phyloP scores from a whole-genome alignment of 2,888 invertebrate species.

The Fragum whitleyi region DNA sequence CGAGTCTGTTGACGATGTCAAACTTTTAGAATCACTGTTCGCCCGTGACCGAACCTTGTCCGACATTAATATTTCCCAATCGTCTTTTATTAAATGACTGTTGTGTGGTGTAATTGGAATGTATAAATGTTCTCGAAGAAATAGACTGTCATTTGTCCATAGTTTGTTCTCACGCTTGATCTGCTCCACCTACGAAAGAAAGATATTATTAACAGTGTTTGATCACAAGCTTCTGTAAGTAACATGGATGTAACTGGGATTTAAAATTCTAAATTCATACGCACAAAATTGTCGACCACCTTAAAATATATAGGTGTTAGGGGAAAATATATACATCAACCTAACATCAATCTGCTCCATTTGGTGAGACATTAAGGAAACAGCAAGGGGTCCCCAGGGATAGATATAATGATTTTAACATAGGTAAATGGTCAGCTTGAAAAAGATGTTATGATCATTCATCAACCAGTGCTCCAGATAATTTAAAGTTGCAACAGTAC shows the following conservation, averaged over 20 bases:
- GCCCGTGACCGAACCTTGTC: slow-evolving; percentile 61
- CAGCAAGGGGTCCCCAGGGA: too few species aligned
- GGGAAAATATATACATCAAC: too few species aligned
- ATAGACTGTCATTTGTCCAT: slow-evolving; percentile 97
- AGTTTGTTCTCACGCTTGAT: slow-evolving; percentile 95
- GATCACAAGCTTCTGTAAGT: background rate
- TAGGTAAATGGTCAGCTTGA: too few species aligned
- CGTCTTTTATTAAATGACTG: slow-evolving; percentile 67
- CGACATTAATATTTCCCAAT: slow-evolving; percentile 63
- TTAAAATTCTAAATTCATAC: background rate
- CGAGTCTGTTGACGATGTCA: slow-evolving; percentile 22
- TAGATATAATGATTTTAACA: too few species aligned
- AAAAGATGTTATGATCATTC: too few species aligned
- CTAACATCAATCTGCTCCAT: too few species aligned
- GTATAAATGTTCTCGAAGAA: slow-evolving; percentile 94
- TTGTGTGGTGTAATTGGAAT: slow-evolving; percentile 88
- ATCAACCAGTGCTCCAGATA: too few species aligned
- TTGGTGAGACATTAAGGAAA: too few species aligned
- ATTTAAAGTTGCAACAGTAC: too few species aligned
- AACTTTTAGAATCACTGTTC: slow-evolving; percentile 59
- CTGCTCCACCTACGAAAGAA: slow-evolving; percentile 92
- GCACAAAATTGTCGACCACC: background rate
- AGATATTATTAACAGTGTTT: slow-evolving; percentile 74
- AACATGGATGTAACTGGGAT: background rate
- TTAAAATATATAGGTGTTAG: background rate